Evolutionary conservation across 2,888 invertebrate species (phyloP).

Genomic region (Phania funesta): DNA sequence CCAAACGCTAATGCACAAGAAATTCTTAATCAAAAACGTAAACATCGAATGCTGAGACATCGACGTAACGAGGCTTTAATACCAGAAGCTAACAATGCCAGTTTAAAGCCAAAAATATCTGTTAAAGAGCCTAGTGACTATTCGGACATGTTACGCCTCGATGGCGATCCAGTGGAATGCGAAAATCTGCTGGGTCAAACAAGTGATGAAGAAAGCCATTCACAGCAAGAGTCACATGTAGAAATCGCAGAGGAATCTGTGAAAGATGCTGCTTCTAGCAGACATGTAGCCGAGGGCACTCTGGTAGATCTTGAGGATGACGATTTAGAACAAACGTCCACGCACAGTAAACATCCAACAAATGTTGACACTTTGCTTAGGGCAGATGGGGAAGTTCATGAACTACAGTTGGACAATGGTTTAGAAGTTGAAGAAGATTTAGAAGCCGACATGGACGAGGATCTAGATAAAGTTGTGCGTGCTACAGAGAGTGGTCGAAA

Average conservation of each 20-base stretch:
- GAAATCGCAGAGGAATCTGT: background rate
- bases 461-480: slow-evolving; percentile 25
- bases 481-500: slow-evolving; percentile 42
- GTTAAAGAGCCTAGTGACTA: slow-evolving; percentile 63
- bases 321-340: background rate
- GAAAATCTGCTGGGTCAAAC: slow-evolving; percentile 75
- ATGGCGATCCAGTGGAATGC: slow-evolving; percentile 75
- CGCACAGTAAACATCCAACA: background rate
- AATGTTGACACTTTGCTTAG: slow-evolving; percentile 13
- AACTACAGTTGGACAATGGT: slow-evolving; percentile 19
- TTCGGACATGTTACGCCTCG: slow-evolving; percentile 71
- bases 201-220: slow-evolving; percentile 71
- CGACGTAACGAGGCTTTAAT: slow-evolving; percentile 41
- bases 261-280: background rate
- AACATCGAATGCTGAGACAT: slow-evolving; percentile 63
- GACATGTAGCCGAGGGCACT: slow-evolving; percentile 73
- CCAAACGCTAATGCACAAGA: slow-evolving; percentile 48
- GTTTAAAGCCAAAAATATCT: slow-evolving; percentile 46
- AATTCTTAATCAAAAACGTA: slow-evolving; percentile 73
- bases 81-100: slow-evolving; percentile 47
- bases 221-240: slow-evolving; percentile 20
- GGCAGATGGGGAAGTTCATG: background rate
- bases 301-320: slow-evolving; percentile 71
- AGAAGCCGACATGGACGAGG: too few species aligned
- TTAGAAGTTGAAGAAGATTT: slow-evolving; percentile 70